phyloP scores from a whole-genome alignment of 2,113 vertebrate genomes.

The Hydrochoerus hydrochaeris region DNA sequence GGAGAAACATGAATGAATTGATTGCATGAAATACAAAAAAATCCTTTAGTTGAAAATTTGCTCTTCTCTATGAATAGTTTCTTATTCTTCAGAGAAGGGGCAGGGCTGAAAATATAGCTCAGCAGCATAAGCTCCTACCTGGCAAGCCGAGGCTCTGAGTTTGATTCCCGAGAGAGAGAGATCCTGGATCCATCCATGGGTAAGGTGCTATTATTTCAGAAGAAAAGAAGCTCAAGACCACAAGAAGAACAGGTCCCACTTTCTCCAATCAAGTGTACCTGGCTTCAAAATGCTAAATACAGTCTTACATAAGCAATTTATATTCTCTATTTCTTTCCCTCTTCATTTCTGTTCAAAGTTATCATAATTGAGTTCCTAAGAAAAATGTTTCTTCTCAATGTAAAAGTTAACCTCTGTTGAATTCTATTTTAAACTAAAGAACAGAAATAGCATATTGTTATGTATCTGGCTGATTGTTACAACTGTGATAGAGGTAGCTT shows the following conservation, averaged over 20 bases:
- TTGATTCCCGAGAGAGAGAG: no score
- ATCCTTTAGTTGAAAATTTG: background rate
- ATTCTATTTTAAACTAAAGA: background rate
- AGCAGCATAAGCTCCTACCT: no score
- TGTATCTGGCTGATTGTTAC: background rate
- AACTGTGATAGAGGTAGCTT: background rate
- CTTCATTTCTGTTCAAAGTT: background rate
- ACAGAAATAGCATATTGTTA: background rate
- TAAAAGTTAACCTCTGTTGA: background rate
- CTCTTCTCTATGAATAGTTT: background rate
- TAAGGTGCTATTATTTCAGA: background rate
- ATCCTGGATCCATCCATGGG: background rate
- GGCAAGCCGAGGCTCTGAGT: no score
- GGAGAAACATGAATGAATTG: background rate
- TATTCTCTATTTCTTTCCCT: background rate
- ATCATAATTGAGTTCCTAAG: background rate
- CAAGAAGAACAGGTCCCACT: background rate
- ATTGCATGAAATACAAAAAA: background rate
- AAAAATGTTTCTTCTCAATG: background rate
- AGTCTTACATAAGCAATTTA: background rate
- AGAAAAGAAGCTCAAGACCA: background rate
- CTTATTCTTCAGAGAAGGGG: background rate
- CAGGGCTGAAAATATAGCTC: no score
- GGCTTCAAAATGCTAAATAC: slow-evolving; percentile 1
- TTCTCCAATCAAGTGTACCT: background rate